Evolutionary conservation across 2,888 invertebrate species (phyloP).

Genomic region (Parnassius glacialis): DNA sequence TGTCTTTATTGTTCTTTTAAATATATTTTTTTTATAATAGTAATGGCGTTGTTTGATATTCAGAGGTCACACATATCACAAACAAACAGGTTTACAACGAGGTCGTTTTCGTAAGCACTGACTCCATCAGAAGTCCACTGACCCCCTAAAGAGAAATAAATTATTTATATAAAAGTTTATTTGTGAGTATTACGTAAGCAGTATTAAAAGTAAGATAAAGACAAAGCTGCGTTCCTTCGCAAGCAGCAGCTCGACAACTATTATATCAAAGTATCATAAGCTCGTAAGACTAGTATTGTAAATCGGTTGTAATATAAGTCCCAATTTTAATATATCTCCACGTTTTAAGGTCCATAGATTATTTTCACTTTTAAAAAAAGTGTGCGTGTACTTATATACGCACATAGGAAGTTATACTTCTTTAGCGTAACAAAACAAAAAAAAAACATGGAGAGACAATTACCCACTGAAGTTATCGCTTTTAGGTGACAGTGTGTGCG

Average conservation of each 20-base stretch:
- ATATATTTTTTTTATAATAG: background rate
- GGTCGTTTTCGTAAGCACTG: conserved; percentile 16
- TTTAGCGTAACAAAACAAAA: too few relatives aligned
- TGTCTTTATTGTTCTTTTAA: conserved; percentile 5
- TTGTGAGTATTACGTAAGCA: conserved; percentile 14
- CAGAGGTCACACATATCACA: conserved; percentile 23
- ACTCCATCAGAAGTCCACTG: conserved; percentile 17
- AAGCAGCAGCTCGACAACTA: background rate
- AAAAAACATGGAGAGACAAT: too few relatives aligned
- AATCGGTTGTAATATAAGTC: too few relatives aligned
- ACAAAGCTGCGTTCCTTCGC: conserved; percentile 9
- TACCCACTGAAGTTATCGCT: too few relatives aligned
- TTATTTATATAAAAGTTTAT: conserved; percentile 14
- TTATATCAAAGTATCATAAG: conserved; percentile 8
- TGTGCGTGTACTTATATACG: too few relatives aligned
- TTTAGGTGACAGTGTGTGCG: too few relatives aligned
- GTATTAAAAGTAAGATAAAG: background rate
- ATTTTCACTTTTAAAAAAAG: too few relatives aligned
- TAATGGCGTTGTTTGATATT: conserved; percentile 5
- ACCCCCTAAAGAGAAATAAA: conserved; percentile 15
- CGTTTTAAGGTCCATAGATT: too few relatives aligned
- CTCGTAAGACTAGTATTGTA: too few relatives aligned
- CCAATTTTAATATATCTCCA: too few relatives aligned
- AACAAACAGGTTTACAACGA: conserved; percentile 21
- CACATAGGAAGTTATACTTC: too few relatives aligned